These are phyloP conservation scores for Lymantria monacha DNA, from an alignment of 2,888 invertebrate genomes.

Conservation along the genomic window DNA sequence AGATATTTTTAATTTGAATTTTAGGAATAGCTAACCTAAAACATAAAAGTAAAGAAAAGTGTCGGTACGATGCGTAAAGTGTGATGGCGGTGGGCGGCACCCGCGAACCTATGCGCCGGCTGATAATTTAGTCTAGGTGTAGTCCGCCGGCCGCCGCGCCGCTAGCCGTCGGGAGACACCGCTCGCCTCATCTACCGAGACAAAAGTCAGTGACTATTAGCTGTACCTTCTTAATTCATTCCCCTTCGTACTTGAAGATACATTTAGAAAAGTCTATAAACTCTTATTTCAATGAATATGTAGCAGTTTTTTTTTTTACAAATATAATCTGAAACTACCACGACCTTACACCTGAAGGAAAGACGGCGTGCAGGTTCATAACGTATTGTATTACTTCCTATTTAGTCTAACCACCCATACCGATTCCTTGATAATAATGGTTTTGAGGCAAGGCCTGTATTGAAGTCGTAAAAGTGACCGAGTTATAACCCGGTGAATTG, in stretches of 20 bases:
- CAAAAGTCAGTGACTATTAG: slow-evolving; percentile 70
- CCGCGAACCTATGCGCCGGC: slow-evolving; percentile 56
- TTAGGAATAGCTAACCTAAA: too few relatives aligned
- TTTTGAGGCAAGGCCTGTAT: too few relatives aligned
- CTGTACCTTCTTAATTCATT: slow-evolving; percentile 32
- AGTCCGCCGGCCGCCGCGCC: slow-evolving; percentile 75
- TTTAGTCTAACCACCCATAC: too few relatives aligned
- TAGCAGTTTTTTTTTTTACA: too few relatives aligned
- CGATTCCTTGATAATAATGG: too few relatives aligned
- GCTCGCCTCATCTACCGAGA: slow-evolving; percentile 82
- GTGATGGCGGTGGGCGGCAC: slow-evolving; percentile 74
- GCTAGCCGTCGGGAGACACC: slow-evolving; percentile 71
- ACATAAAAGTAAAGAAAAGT: slow-evolving; percentile 78
- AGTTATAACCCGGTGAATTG: too few relatives aligned
- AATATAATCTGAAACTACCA: too few relatives aligned
- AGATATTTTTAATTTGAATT: too few relatives aligned
- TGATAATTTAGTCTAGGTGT: slow-evolving; percentile 79
- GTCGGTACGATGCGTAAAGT: slow-evolving; percentile 77
- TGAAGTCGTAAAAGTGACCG: too few relatives aligned
- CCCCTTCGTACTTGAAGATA: background rate
- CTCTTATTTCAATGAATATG: background rate
- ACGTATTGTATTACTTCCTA: too few relatives aligned
- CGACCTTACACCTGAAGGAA: too few relatives aligned
- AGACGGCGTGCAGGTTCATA: too few relatives aligned
- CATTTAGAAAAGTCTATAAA: background rate